These are phyloP conservation scores for Tragelaphus buxtoni DNA, from an alignment of 2,113 vertebrate species.

Conservation along the genomic window DNA sequence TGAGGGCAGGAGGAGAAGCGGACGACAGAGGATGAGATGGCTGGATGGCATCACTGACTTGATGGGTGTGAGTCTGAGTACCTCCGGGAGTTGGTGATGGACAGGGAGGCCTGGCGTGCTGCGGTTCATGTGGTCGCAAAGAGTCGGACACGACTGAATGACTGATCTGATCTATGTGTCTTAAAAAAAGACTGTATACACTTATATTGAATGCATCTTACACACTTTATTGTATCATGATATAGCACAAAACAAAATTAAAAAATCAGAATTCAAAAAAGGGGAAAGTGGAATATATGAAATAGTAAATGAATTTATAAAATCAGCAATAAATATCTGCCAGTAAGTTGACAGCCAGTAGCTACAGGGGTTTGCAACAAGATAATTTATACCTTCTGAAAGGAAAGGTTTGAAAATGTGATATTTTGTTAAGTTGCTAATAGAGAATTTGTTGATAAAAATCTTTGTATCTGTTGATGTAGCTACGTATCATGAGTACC, in stretches of 20 bases:
- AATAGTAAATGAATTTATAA: not conserved
- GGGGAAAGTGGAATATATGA: not conserved
- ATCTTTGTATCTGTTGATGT: not conserved
- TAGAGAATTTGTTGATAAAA: not conserved
- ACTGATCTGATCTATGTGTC: too few relatives aligned
- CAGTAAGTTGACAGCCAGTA: not conserved
- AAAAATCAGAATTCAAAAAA: not conserved
- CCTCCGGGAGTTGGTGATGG: too few relatives aligned
- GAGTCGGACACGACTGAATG: too few relatives aligned
- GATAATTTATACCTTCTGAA: not conserved
- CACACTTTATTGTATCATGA: not conserved
- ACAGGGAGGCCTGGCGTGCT: too few relatives aligned
- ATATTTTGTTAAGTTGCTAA: not conserved
- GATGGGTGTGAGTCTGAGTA: too few relatives aligned
- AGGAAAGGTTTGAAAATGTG: not conserved
- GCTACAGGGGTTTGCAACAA: not conserved
- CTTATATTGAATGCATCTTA: not conserved
- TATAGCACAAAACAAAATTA: not conserved
- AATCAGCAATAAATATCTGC: not conserved
- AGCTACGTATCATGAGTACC: not conserved
- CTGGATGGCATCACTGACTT: too few relatives aligned
- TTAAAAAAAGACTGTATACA: not conserved
- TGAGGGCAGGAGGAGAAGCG: too few relatives aligned
- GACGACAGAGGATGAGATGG: too few relatives aligned
- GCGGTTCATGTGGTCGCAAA: too few relatives aligned